A percentile compares a stretch with the other conserved stretches of the same genome.
Conservation (phyloP, 2,888 invertebrate genomes). For the Macrophya alboannulata region DNA sequence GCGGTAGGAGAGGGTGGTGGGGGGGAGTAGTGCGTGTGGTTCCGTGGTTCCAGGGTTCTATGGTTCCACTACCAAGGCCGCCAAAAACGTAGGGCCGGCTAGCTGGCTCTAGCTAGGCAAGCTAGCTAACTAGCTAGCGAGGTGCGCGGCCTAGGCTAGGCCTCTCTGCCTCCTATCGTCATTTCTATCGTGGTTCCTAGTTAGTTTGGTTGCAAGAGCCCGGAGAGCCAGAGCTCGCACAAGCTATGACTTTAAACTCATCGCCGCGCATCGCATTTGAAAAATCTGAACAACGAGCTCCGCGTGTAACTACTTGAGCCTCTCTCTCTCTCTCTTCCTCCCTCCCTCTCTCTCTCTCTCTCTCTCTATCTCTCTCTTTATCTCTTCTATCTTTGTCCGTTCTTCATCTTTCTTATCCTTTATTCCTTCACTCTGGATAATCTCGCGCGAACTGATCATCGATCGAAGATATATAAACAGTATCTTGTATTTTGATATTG, state of each 20-base stretch:
- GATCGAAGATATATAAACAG: too few relatives aligned
- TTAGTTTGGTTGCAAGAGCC: constrained; percentile 55
- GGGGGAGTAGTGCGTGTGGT: constrained; percentile 35
- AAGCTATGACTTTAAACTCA: constrained; percentile 49
- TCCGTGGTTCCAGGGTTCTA: constrained; percentile 52
- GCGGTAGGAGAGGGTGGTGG: not conserved
- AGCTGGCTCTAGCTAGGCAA: constrained; percentile 12
- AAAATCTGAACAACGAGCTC: constrained; percentile 28
- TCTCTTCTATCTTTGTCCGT: constrained; percentile 4
- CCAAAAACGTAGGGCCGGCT: constrained; percentile 54
- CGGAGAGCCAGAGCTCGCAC: constrained; percentile 44
- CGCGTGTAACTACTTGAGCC: constrained; percentile 24
- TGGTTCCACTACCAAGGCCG: constrained; percentile 53
- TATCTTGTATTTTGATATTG: too few relatives aligned
- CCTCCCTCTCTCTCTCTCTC: constrained; percentile 2
- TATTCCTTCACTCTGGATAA: not conserved
- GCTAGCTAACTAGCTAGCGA: constrained; percentile 28
- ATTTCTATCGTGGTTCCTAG: constrained; percentile 55
- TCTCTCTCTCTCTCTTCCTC: constrained; percentile 11
- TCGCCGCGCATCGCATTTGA: constrained; percentile 20
- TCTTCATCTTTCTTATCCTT: not conserved
- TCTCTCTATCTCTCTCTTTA: constrained; percentile 44
- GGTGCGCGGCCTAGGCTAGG: constrained; percentile 45
- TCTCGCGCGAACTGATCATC: not conserved
- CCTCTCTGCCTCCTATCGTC: constrained; percentile 48